These are phyloP conservation scores for Mallotus villosus DNA, from an alignment of 2,797 vertebrate genomes.

Conservation along the genomic window DNA sequence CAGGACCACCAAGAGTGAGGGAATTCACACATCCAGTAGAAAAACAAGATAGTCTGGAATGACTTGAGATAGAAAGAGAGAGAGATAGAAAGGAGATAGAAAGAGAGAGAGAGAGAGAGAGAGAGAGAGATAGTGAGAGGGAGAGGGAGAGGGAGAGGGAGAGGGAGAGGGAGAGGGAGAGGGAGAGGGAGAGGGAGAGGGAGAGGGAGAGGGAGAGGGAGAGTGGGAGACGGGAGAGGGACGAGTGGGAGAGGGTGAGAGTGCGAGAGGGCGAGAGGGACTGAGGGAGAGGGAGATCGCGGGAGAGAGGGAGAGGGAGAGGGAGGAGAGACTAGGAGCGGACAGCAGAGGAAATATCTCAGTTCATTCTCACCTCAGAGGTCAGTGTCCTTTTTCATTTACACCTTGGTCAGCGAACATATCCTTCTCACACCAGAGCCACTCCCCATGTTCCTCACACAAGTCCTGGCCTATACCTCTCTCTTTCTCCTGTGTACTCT, in stretches of 20 bases:
- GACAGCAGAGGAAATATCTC: slow-evolving; percentile 2
- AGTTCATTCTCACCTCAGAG: slow-evolving; percentile 82
- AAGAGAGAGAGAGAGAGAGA: too few species aligned
- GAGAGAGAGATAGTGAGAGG: neutral
- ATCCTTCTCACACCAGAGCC: slow-evolving; percentile 16
- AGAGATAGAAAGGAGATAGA: too few species aligned
- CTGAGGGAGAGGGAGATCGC: too few species aligned
- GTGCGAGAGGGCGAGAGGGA: too few species aligned
- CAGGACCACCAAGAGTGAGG: neutral
- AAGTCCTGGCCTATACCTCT: neutral
- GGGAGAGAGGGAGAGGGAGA: too few species aligned
- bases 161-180: too few species aligned
- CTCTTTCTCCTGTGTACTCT: neutral
- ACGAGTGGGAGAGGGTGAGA: too few species aligned
- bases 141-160: neutral
- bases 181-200: neutral
- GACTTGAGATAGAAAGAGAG: neutral
- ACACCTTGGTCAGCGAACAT: slow-evolving; percentile 67
- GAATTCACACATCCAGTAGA: neutral
- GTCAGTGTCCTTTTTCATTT: slow-evolving; percentile 74
- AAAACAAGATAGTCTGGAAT: neutral
- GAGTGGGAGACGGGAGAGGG: too few species aligned
- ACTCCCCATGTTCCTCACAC: neutral
- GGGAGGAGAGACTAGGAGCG: neutral
- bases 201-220: too few species aligned